Base-by-base conservation (phyloP, 2,797 vertebrate species). In the Hapalemur alaotrensis region DNA sequence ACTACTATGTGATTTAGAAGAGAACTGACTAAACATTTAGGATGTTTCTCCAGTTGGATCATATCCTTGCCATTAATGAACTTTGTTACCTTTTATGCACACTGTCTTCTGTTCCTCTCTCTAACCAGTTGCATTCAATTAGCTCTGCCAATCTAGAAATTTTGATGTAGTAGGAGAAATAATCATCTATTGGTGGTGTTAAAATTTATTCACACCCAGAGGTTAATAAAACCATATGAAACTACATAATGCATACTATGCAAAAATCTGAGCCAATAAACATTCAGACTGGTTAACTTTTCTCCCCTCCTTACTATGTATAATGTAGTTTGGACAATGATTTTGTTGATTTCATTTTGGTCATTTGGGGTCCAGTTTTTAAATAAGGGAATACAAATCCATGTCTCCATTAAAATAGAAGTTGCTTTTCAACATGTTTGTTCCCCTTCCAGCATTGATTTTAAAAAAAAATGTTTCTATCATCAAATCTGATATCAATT, bases 191-290 rank as follows among this genome's bases (percentile, higher is more conserved):
- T 89, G 28, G 25, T 82, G 57, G 17, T 82, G 22, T 48, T 78
- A 89, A 12, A 82, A 72, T 89, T 75, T 89, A 52, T 41, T 96
- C 48, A 89, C 43, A 72, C 5, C 14, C 65, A 5, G 46, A 72
- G 23, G 17, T 95, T 95, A 81, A 85, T 86, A 93, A 73, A 5
- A 82, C 14, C 46, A 25, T 32, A 43, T 65, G 22, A 23, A 72
- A 54, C 38, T 59, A 13, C 20, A 65, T 67, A 32, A 91, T 32
- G 3, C 4, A 67, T 67, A 85, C 65, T 57, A 46, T 18, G 15
- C 59, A 97, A 96, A 61, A 82, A 73, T 57, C 18, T 65, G 50
- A 89, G 72, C n/a, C 54, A 76, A n/a, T 72, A 91, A 54, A 23
- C 14, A 50, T 84, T 88, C 28, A 89, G 14, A 72, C 57, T 35